Percentiles rank a stretch among this genome's conserved stretches.
Conservation (phyloP, 2,888 invertebrate genomes). For the Coenonympha glycerion region DNA sequence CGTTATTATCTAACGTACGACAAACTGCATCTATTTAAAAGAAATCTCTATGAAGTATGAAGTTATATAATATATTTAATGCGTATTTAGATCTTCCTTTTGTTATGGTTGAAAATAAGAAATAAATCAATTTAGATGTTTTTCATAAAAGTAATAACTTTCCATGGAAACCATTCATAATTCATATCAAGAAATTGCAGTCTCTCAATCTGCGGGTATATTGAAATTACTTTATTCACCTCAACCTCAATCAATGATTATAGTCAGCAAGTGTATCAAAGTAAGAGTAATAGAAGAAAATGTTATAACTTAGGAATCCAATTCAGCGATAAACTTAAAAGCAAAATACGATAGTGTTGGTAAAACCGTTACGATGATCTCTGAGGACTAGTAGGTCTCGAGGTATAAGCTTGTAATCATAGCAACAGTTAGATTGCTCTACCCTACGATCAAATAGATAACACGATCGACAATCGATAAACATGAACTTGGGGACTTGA, state of each 20-base stretch:
- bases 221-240: neutral
- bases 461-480: neutral
- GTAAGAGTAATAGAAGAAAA: constrained; percentile 12
- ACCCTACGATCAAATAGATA: constrained; percentile 30
- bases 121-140: no score
- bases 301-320: constrained; percentile 20
- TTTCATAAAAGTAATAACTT: no score
- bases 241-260: constrained; percentile 3
- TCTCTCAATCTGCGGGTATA: no score
- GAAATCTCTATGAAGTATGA: no score
- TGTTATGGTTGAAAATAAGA: no score
- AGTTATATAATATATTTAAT: no score
- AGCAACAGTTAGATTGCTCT: constrained; percentile 57
- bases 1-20: no score
- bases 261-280: constrained; percentile 1
- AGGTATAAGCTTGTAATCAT: constrained; percentile 47
- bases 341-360: constrained; percentile 33
- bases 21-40: no score
- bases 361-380: constrained; percentile 62
- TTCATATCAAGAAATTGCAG: neutral
- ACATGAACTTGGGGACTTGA: neutral
- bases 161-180: neutral
- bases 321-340: constrained; percentile 14
- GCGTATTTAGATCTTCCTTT: no score
- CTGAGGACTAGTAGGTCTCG: constrained; percentile 56